Evolutionary conservation across 2,113 vertebrate species (phyloP), one percentile per base, ranked within the genome.

Genomic region (Lynx canadensis): DNA sequence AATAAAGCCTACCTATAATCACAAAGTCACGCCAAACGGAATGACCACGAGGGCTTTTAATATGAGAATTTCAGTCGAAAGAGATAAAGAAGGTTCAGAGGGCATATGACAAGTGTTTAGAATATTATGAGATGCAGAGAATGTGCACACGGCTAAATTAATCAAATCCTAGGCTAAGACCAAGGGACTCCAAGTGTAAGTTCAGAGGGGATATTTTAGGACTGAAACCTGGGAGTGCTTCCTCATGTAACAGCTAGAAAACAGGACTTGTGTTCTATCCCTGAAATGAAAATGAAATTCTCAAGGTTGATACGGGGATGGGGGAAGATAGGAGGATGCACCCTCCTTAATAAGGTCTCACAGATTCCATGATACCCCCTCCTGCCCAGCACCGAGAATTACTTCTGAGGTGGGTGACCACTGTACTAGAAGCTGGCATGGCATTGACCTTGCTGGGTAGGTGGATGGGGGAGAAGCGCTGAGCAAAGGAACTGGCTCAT

Each of bases 1-100:
- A 97, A 95, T 71, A 94, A 97, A 96, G 85, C 13, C 41, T 71
- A 96, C 66, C n/a, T 50, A 52, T 55, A 69, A 86, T 79, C 27
- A 80, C 45, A 94, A 90, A 93, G 91, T 57, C 92, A 96, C 23
- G 63, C 27, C 92, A 73, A 95, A 88, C 69, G 55, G 71, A 29
- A 94, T 80, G 88, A 82, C 60, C 89, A 87, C 0, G 1, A 55
- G 86, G 16, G 25, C 76, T 74, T 94, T 89, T 63, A 86, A 89
- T 33, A 55, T 19, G 81, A 94, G 57, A 68, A 95, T 71, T 91
- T 73, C 69, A 38, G 38, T n/a, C 4, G 9, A 38, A 87, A 88
- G 92, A 94, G 71, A 73, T 2, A 78, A 78, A 31, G 21, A 41
- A 95, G 73, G 81, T 71, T 96, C 95, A 69, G 90, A 94, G 76